Evolutionary conservation across 2,113 vertebrate species (phyloP), one percentile per base, ranked within the genome.

Genomic region (Oxyura jamaicensis): DNA sequence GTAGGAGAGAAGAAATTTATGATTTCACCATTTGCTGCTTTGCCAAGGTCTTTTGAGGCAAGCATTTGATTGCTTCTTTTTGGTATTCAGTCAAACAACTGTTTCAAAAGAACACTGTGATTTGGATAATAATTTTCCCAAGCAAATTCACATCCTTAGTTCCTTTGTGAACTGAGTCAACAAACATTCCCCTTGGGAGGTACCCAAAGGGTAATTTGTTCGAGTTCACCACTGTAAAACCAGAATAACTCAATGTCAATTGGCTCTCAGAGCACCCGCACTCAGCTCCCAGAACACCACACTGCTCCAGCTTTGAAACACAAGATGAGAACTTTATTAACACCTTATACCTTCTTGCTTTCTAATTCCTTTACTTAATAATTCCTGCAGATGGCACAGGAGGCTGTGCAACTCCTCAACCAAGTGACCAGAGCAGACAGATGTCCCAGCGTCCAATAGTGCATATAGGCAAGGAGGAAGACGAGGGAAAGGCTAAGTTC

Each of bases 41-140:
- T 95, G 92, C 97, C 93, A 96, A 97, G 91, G 88, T 83, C 55
- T 96, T 97, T 65, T 90, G 95, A 96, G 96, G 71, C 83, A 96
- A 97, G 67, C 26, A 20, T 95, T 95, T 97, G 91, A 97, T 97
- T 90, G 94, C 88, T 97, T 39, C 95, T 96, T 97, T 96, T 97
- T 96, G 91, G 86, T 97, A 97, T 97, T 98, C 97, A 96, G 83
- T 98, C 97, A 97, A 94, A 97, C 84, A 95, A 96, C 93, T 67
- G 85, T 96, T 97, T 97, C 86, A 97, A 96, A 97, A 97, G 96
- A 96, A 97, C 96, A 84, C 86, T 97, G 95, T 97, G 96, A 97
- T 98, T 97, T 97, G 97, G 90, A 93, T 98, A 97, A 97, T 97
- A 94, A 97, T 97, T 97, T 96, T 97, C 96, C 93, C 91, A 96